Evolutionary conservation across 2,797 vertebrate species (phyloP), one percentile per base, ranked within the genome.

Genomic region (Rhadinocentrus ornatus): DNA sequence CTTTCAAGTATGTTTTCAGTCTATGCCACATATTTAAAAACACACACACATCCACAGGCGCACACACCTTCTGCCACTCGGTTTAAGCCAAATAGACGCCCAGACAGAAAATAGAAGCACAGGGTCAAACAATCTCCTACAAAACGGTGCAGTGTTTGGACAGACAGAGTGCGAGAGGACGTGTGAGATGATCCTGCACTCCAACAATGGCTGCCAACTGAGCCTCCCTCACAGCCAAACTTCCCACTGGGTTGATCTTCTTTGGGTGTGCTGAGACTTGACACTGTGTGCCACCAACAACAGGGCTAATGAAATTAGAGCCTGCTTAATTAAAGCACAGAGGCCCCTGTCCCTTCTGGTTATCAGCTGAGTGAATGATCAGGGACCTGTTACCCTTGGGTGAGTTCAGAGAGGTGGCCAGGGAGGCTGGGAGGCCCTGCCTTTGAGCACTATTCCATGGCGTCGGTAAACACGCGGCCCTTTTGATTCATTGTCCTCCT

Each of bases 221-320:
- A 63, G 73, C 54, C 80, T 64, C 68, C 56, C 37, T 81, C 74
- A 4, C 67, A 78, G 88, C 89, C 89, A 86, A 72, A 72, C 90
- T 66, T 86, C 93, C 89, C 71, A 72, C 89, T 86, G 89, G 77
- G 88, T 86, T 70, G 81, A 82, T 92, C 89, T 80, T 83, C 89
- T 89, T 54, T 75, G 80, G 86, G 86, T 85, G 91, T 82, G 89
- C 84, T 77, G 88, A 82, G 61, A 85, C 84, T 90, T 90, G 92
- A 93, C 93, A 83, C 90, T 59, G 83, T 80, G 71, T 81, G 85
- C 90, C 88, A 86, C 83, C 86, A 82, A 89, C 91, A 91, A 87
- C 34, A 50, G 66, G 84, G 75, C 90, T 94, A 94, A 94, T 95
- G 92, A 94, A 94, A 94, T 95, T 94, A 94, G 92, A 75, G 86